Evolutionary conservation across 1,140 invertebrate species (phyloP).

Genomic region (Ylistrum balloti): DNA sequence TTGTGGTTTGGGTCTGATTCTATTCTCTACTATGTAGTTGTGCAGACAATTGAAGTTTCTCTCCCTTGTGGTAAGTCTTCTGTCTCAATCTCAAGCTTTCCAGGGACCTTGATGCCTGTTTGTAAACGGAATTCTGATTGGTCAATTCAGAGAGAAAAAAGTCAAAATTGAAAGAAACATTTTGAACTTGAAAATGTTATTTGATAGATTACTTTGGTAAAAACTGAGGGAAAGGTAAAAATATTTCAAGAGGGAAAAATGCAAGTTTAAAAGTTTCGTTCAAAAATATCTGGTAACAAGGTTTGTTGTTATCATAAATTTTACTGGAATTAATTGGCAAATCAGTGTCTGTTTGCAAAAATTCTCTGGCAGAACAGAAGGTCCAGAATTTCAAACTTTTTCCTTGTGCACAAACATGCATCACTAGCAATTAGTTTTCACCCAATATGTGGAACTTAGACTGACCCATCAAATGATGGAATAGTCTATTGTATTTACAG

Average conservation of each 20-base stretch:
- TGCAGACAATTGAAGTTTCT: conserved; percentile 64
- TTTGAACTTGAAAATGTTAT: background rate
- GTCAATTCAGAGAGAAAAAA: no score
- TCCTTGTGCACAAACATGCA: conserved; percentile 19
- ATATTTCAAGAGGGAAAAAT: no score
- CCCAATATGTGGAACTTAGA: background rate
- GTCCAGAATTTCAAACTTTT: background rate
- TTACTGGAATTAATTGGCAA: background rate
- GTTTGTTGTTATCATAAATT: no score
- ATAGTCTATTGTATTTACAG: background rate
- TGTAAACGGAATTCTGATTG: conserved; percentile 7
- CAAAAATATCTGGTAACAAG: no score
- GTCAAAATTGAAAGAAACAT: no score
- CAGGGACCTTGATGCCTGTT: background rate
- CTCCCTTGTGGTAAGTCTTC: conserved; percentile 61
- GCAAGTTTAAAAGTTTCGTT: no score
- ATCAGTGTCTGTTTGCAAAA: background rate
- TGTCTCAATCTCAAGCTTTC: background rate
- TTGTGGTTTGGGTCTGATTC: background rate
- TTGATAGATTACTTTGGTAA: background rate
- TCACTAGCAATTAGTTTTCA: background rate
- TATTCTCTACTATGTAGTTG: conserved; percentile 53
- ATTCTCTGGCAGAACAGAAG: background rate
- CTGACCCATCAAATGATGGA: background rate
- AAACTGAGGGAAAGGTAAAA: no score